Percentiles rank a stretch among this genome's conserved stretches.
Conservation (phyloP, 2,797 vertebrate species). For the Leuciscus waleckii region DNA sequence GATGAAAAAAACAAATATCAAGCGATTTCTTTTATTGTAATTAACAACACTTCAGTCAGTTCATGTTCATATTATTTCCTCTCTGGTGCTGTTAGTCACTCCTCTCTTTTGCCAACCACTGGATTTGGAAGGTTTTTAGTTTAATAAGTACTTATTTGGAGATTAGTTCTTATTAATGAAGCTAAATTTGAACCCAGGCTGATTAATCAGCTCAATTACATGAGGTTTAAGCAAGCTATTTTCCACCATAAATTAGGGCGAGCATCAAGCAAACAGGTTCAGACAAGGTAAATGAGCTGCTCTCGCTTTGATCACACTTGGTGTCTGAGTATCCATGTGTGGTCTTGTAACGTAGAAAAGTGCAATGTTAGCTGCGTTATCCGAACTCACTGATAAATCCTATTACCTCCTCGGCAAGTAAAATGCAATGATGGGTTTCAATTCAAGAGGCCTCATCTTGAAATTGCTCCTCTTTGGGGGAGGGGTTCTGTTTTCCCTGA, state of each 20-base stretch:
- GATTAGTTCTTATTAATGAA: conserved; percentile 52
- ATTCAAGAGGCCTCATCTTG: conserved; percentile 50
- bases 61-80: not conserved
- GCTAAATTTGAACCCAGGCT: conserved; percentile 48
- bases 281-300: not conserved
- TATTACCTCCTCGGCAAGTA: conserved; percentile 41
- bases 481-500: conserved; percentile 41
- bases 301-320: conserved; percentile 19
- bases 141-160: conserved; percentile 49
- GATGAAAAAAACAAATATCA: not conserved
- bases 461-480: conserved; percentile 34
- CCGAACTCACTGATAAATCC: conserved; percentile 25
- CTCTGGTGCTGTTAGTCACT: conserved; percentile 19
- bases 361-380: conserved; percentile 21
- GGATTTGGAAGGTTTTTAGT: conserved; percentile 37
- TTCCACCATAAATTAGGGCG: conserved; percentile 31
- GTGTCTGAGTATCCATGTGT: not conserved
- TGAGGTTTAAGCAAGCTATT: conserved; percentile 43
- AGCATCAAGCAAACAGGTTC: not conserved
- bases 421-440: conserved; percentile 30
- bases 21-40: not conserved
- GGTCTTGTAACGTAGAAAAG: conserved; percentile 1
- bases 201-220: conserved; percentile 55
- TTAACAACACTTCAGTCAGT: not conserved
- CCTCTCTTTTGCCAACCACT: conserved; percentile 9